These are phyloP conservation scores for Hartigia nigra DNA, from an alignment of 2,888 invertebrate genomes.

Conservation along the genomic window DNA sequence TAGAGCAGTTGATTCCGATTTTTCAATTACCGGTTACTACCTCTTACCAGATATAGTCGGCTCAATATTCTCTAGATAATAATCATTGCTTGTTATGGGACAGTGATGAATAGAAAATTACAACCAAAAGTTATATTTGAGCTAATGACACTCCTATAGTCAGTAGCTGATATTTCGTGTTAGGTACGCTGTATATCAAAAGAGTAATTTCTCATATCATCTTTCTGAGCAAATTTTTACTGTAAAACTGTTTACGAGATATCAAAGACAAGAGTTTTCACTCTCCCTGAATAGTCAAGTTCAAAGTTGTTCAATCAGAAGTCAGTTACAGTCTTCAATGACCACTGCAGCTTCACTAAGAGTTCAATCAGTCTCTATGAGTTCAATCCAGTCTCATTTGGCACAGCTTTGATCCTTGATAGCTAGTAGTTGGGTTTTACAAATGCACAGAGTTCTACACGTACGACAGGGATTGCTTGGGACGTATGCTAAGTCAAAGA, in stretches of 20 bases:
- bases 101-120: neutral
- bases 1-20: neutral
- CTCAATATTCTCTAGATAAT: neutral
- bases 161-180: neutral
- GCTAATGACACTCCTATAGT: neutral
- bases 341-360: neutral
- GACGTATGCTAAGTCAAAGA: neutral
- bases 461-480: neutral
- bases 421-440: neutral
- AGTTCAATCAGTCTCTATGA: too few species aligned
- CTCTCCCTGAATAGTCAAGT: neutral
- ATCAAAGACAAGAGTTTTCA: neutral
- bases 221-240: neutral
- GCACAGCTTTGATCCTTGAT: neutral
- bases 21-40: neutral
- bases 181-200: neutral
- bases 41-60: neutral
- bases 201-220: neutral
- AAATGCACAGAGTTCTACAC: neutral
- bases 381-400: neutral
- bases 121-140: neutral
- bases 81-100: neutral
- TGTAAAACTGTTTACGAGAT: neutral
- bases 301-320: neutral
- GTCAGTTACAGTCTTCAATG: neutral